Base-by-base conservation (phyloP, 2,797 vertebrate genomes). In the Lacerta agilis region DNA sequence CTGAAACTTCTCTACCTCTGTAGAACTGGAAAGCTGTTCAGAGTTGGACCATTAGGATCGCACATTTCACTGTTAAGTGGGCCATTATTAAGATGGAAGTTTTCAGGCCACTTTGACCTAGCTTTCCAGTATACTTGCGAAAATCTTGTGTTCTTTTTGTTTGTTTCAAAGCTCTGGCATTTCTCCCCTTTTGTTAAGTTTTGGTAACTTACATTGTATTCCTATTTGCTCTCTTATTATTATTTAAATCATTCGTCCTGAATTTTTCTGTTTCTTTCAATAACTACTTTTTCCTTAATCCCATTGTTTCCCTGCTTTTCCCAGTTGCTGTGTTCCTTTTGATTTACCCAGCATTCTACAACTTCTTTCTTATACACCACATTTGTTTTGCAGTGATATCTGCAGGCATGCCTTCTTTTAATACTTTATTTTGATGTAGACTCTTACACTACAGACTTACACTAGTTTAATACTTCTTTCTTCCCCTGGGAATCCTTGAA, bases 41-140 rank as follows among this genome's bases (percentile, higher is more conserved):
- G 36, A 33, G 15, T 25, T 80, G 75, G 49, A 79, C 58, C 78
- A 88, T 58, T 25, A 18, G 78, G 36, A 41, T 27, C 78, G 75
- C 41, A 36, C 43, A 36, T 20, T 80, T 72, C 3, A 41, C 45
- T n/a, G 38, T 43, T 33, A 29, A 64, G 76, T 38, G 61, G 38
- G 25, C 17, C 38, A 58, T 76, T 5, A 8, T 79, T 81, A 75
- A 80, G 61, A 81, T 38, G 79, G 55, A 81, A 55, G 29, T 73
- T 33, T 88, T 75, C 17, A 76, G 1, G 3, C 55, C 81, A 33
- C 5, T 38, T 73, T 76, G 61, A 17, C 75, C 27, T 13, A 69
- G 8, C 0, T 66, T 3, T 66, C 0, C 58, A 0, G 2, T 3
- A 43, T 1, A 0, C 78, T 88, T 71, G 15, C 72, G 2, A 3